Evolutionary conservation across 2,113 vertebrate genomes (phyloP).

Genomic region (Coregonus clupeaformis): DNA sequence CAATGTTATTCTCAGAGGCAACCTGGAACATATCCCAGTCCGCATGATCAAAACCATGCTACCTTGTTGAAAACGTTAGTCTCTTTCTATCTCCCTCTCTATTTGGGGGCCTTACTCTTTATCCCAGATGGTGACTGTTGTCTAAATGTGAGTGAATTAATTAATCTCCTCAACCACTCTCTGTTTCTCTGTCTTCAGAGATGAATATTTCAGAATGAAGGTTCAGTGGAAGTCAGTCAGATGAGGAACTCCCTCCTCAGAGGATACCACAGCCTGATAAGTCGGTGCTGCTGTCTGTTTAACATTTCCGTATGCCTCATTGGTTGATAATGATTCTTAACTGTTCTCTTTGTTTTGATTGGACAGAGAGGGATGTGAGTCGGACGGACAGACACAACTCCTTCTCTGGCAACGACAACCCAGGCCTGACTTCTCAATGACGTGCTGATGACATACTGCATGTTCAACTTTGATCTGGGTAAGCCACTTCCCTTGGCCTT

Average conservation of each 20-base stretch:
- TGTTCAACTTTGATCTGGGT: slow-evolving; percentile 94
- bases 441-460: slow-evolving; percentile 91
- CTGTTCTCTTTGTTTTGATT: background rate
- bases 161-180: background rate
- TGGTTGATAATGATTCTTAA: background rate
- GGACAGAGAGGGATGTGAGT: slow-evolving; percentile 85
- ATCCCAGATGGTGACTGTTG: background rate
- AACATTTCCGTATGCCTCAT: background rate
- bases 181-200: slow-evolving; percentile 62
- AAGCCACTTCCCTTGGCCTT: slow-evolving; percentile 7
- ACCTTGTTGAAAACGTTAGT: slow-evolving; percentile 89
- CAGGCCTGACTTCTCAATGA: slow-evolving; percentile 85
- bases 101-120: too few relatives aligned
- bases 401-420: slow-evolving; percentile 86
- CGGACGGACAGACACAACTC: slow-evolving; percentile 86
- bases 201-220: slow-evolving; percentile 93
- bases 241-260: slow-evolving; percentile 86
- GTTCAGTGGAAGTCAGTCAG: slow-evolving; percentile 91
- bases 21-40: too few relatives aligned
- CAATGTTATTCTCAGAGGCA: too few relatives aligned
- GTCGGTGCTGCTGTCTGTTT: slow-evolving; percentile 60
- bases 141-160: background rate
- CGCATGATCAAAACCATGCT: too few relatives aligned
- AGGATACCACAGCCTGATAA: slow-evolving; percentile 86
- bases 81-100: background rate